Conservation (phyloP, 2,888 invertebrate genomes). For the Agrypnus murinus region DNA sequence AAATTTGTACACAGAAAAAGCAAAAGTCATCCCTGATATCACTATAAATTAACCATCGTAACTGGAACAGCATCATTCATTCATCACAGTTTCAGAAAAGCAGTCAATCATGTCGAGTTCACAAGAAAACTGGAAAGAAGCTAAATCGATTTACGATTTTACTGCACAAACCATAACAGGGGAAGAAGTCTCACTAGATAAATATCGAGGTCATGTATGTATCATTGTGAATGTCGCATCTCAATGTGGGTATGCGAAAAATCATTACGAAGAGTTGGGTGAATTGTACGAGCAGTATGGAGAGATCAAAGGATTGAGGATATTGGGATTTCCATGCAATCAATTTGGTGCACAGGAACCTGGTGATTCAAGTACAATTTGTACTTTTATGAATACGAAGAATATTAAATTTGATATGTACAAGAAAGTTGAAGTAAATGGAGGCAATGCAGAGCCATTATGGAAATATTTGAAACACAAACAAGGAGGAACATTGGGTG, state of each 20-base stretch:
- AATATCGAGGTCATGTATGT: conserved; percentile 87
- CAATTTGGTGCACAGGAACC: conserved; percentile 86
- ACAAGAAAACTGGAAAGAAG: conserved; percentile 77
- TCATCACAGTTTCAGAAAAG: background rate
- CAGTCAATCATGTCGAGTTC: conserved; percentile 45
- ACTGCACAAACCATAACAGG: conserved; percentile 88
- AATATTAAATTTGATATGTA: conserved; percentile 84
- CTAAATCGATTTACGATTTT: conserved; percentile 87
- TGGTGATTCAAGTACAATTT: conserved; percentile 77
- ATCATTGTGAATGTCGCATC: conserved; percentile 94
- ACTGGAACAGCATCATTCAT: conserved; percentile 20
- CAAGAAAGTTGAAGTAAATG: conserved; percentile 82
- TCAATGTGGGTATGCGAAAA: conserved; percentile 89
- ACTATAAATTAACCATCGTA: conserved; percentile 23
- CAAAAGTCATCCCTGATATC: background rate
- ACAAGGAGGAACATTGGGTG: conserved; percentile 73
- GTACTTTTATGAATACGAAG: conserved; percentile 76
- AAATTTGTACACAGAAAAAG: background rate
- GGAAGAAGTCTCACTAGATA: conserved; percentile 84
- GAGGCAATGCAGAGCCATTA: conserved; percentile 77
- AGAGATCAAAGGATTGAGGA: conserved; percentile 83
- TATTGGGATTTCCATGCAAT: conserved; percentile 92
- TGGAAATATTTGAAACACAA: conserved; percentile 80
- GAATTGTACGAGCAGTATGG: conserved; percentile 83
- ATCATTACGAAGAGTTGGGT: conserved; percentile 89